Evolutionary conservation across 2,888 invertebrate genomes (phyloP).

Genomic region (Callosobruchus maculatus): DNA sequence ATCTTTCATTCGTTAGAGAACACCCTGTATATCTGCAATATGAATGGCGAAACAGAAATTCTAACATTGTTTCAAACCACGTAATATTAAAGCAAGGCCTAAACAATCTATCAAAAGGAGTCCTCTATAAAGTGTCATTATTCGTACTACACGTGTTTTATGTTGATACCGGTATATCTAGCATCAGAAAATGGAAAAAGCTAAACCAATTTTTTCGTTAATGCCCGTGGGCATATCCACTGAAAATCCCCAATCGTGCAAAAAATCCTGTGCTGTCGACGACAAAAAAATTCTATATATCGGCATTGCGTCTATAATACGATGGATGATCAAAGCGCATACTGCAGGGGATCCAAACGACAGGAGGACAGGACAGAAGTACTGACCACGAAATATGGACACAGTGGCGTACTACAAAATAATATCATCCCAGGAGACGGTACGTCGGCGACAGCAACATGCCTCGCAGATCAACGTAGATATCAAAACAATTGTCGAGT

Average conservation of each 20-base stretch:
- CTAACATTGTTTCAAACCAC: too few species aligned
- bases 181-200: background rate
- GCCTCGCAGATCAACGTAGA: too few species aligned
- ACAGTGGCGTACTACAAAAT: background rate
- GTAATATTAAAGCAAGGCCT: too few species aligned
- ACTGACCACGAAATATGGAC: background rate
- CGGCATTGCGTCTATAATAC: background rate
- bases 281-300: background rate
- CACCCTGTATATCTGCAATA: too few species aligned
- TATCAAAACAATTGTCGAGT: too few species aligned
- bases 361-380: background rate
- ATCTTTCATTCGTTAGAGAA: too few species aligned
- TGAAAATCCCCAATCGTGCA: background rate
- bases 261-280: background rate
- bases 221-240: background rate
- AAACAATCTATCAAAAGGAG: background rate
- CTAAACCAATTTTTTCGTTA: background rate
- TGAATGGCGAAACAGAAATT: too few species aligned
- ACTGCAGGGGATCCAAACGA: background rate
- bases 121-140: too few species aligned
- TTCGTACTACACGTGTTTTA: background rate
- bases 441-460: too few species aligned
- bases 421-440: background rate
- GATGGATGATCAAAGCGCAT: background rate
- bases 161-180: background rate